A percentile compares a stretch with the other conserved stretches of the same genome.
These are phyloP conservation scores for Pholis gunnellus DNA, from an alignment of 2,113 vertebrate species.

Conservation along the genomic window DNA sequence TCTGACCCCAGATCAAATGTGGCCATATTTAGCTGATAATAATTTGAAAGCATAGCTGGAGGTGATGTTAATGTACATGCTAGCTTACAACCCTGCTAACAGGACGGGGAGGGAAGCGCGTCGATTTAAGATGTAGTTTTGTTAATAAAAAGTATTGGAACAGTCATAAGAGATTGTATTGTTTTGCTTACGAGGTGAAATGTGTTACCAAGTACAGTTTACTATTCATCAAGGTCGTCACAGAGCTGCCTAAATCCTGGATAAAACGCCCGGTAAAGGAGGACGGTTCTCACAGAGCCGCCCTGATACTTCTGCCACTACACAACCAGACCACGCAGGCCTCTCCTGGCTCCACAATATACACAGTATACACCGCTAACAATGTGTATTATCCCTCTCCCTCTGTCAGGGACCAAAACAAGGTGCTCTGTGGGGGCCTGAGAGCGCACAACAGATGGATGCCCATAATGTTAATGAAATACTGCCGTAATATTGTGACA, in stretches of 20 bases:
- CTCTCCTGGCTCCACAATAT: background rate
- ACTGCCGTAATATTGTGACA: slow-evolving; percentile 76
- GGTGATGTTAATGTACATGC: background rate
- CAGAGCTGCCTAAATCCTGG: background rate
- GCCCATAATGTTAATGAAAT: slow-evolving; percentile 81
- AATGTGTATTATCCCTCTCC: slow-evolving; percentile 66
- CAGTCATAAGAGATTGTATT: background rate
- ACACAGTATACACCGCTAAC: slow-evolving; percentile 47
- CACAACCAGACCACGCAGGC: background rate
- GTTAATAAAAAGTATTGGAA: background rate
- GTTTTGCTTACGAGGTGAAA: background rate
- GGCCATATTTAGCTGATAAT: background rate
- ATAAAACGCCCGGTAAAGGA: slow-evolving; percentile 2
- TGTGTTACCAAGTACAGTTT: too few species aligned
- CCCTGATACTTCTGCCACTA: slow-evolving; percentile 2
- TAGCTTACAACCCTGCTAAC: background rate
- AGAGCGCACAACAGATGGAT: slow-evolving; percentile 76
- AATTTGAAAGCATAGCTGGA: slow-evolving; percentile 23
- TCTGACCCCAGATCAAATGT: background rate
- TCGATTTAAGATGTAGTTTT: background rate
- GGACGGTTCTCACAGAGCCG: background rate
- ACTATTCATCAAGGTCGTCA: background rate
- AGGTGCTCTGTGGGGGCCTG: slow-evolving; percentile 59
- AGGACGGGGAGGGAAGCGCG: background rate
- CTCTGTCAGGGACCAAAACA: slow-evolving; percentile 67